Base-by-base conservation (phyloP, 2,797 vertebrate species). In the Brachyalestes nurse region DNA sequence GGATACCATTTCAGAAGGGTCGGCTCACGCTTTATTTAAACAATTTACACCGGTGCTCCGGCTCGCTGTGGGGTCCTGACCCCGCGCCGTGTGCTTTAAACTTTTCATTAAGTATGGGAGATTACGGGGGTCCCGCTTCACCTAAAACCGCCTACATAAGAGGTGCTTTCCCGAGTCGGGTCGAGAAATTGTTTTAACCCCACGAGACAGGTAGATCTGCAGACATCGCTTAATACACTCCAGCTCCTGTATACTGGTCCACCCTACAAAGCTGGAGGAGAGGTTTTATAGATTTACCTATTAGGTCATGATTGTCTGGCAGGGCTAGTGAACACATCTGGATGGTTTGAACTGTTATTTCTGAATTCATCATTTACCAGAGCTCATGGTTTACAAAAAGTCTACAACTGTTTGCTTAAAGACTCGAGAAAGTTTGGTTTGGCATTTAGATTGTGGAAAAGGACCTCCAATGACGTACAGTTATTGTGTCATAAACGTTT, bases 21-120 rank as follows among this genome's bases (percentile, higher is more conserved):
- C 90, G 92, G 88, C 93, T 94, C 91, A 90, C 94, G 90, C 94
- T 94, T 95, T 95, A 94, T 94, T 95, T 94, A 93, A 94, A 94
- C 94, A 95, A 95, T 95, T 95, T 94, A 94, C 93, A 93, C 89
- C 84, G 76, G 86, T 89, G 89, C 91, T 88, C 89, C 89, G 92
- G 90, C 93, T 91, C 21, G 60, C 86, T 79, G 83, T 73, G 81
- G 86, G 94, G 94, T 93, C 92, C 89, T 92, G 93, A 95, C 94
- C 94, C 88, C 89, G 91, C 92, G 93, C 92, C 90, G 90, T 90
- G 80, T 89, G 87, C 92, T 95, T 94, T 94, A 94, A 93, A 93
- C 92, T 89, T 92, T 94, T 94, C 95, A 95, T 95, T 94, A 94
- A 93, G 93, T 93, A 94, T 90, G 91, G 92, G 91, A 94, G 93